Base-by-base conservation (phyloP, 1,140 invertebrate genomes). In the Pogonognathellus flavescens region DNA sequence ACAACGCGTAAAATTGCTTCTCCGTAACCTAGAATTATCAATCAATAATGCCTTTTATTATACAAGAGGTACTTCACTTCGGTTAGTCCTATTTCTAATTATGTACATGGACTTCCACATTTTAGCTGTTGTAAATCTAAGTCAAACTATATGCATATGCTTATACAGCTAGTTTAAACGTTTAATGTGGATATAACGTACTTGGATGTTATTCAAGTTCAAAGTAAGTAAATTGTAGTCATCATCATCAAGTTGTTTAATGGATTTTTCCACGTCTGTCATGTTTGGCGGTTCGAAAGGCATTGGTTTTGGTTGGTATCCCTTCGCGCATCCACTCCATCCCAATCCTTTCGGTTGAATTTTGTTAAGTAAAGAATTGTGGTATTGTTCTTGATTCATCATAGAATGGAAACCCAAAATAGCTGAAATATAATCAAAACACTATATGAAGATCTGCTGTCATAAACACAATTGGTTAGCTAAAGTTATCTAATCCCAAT, bases 301-400 rank as follows among this genome's bases (percentile, higher is more conserved):
- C 89, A 94, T 95, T 88, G 95, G 92, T 93, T 98, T 98, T 85
- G 95, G 95, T 92, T 96, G 94, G 89, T 97, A 95, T 84, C 97
- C 95, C 93, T 98, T 98, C 11, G 97, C 99, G 88, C 98, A 95
- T 88, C 97, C 97, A 90, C 96, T 95, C 96, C 95, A 97, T 95
- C 96, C 97, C 84, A 95, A 95, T 84, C 97, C 91, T 86, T 96
- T 93, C 0, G 95, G 95, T 90, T 97, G 95, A 20, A 95, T 95
- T 91, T 97, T 97, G 92, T 97, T 97, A 84, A 97, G 91, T 80
- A 98, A 91, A 59, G 98, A 98, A 81, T 98, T 97, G 92, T 99
- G 97, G 91, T 99, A 99, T 91, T 99, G 98, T 91, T 99, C 97
- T 93, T 99, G 98, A 92, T 99, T 99, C 94, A 99, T 96, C 96